These are phyloP conservation scores for Linyphia triangularis DNA, from an alignment of 2,888 invertebrate species.

Conservation along the genomic window DNA sequence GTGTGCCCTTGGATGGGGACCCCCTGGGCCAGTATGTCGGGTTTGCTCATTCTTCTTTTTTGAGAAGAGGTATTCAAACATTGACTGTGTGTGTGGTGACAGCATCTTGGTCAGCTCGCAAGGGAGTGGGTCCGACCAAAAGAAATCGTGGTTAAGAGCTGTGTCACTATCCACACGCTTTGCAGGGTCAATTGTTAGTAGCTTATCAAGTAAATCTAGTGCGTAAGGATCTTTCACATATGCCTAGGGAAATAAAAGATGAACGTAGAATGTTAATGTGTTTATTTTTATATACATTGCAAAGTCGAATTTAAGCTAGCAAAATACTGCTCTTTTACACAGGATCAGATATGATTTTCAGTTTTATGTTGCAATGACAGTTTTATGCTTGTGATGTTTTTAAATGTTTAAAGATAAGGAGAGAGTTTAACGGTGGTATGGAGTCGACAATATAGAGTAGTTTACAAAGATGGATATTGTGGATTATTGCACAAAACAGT, in stretches of 20 bases:
- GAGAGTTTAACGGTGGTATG: no score
- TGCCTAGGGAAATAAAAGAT: slow-evolving; percentile 81
- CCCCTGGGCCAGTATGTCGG: slow-evolving; percentile 47
- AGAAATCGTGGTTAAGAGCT: slow-evolving; percentile 97
- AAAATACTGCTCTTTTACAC: no score
- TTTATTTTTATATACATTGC: no score
- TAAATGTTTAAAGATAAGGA: no score
- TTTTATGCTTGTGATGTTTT: no score
- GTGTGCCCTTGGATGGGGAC: slow-evolving; percentile 77
- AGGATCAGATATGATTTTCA: no score
- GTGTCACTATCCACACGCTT: slow-evolving; percentile 93
- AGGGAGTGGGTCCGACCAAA: slow-evolving; percentile 98
- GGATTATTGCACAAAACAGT: no score
- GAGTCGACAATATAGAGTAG: no score
- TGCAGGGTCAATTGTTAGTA: slow-evolving; percentile 93
- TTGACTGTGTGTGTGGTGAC: slow-evolving; percentile 92
- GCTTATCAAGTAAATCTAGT: slow-evolving; percentile 93
- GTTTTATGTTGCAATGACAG: no score
- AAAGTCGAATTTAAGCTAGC: no score
- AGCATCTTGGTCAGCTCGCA: slow-evolving; percentile 94
- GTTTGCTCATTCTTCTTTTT: slow-evolving; percentile 79
- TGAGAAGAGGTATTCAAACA: slow-evolving; percentile 96
- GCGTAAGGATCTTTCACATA: slow-evolving; percentile 95
- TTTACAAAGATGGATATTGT: no score
- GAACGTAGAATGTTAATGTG: no score